Evolutionary conservation across 1,140 invertebrate genomes (phyloP).

Genomic region (Drosophila arizonae): DNA sequence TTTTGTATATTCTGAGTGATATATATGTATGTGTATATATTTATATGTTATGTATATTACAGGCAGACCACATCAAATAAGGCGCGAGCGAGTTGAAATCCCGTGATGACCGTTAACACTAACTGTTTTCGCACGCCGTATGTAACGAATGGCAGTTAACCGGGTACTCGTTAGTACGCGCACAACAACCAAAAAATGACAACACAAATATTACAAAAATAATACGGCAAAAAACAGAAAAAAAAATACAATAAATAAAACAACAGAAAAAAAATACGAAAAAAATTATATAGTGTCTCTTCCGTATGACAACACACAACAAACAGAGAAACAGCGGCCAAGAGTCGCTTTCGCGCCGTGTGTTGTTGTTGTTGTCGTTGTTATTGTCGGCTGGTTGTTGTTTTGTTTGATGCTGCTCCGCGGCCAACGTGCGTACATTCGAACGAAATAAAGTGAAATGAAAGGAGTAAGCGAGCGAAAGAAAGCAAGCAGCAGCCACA

Average conservation of each 20-base stretch:
- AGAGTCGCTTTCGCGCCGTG: slow-evolving; percentile 49
- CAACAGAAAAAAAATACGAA: slow-evolving; percentile 19
- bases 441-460: slow-evolving; percentile 83
- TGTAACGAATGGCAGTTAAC: too few species aligned
- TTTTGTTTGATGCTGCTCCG: slow-evolving; percentile 63
- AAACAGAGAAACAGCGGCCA: slow-evolving; percentile 35
- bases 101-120: slow-evolving; percentile 20
- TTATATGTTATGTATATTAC: slow-evolving; percentile 12
- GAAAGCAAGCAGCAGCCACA: slow-evolving; percentile 82
- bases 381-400: slow-evolving; percentile 38
- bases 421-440: slow-evolving; percentile 82
- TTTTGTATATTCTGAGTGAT: neutral
- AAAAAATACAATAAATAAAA: slow-evolving; percentile 10
- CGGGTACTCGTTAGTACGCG: slow-evolving; percentile 22
- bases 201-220: slow-evolving; percentile 13
- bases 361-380: slow-evolving; percentile 34
- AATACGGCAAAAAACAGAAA: slow-evolving; percentile 15
- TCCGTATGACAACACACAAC: slow-evolving; percentile 50
- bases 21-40: neutral
- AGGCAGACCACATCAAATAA: slow-evolving; percentile 29
- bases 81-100: slow-evolving; percentile 18
- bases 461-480: slow-evolving; percentile 83
- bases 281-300: slow-evolving; percentile 37
- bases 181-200: slow-evolving; percentile 26
- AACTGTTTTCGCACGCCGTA: slow-evolving; percentile 2